Conservation (phyloP, 2,113 vertebrate genomes). For the Hystrix cristata region DNA sequence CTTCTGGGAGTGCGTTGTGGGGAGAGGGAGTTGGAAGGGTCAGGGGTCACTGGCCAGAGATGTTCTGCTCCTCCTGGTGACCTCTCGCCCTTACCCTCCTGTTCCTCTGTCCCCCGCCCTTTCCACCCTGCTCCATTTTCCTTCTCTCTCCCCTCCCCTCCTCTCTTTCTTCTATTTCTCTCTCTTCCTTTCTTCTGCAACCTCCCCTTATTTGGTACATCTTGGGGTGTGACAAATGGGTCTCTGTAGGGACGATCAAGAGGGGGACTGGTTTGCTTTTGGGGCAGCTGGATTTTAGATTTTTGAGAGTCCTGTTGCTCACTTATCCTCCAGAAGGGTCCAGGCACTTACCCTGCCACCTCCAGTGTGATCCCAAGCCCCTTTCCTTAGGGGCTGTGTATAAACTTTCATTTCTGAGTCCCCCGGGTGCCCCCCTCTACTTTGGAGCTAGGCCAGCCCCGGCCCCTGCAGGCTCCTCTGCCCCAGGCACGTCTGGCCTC, state of each 20-base stretch:
- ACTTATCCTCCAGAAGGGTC: not conserved
- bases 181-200: not conserved
- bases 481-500: not conserved
- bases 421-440: too few species aligned
- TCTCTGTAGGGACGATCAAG: not conserved
- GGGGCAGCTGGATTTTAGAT: not conserved
- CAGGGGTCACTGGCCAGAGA: not conserved
- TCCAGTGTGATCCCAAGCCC: not conserved
- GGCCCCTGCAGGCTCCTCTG: not conserved
- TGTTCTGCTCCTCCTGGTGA: not conserved
- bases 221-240: not conserved
- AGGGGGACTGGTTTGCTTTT: not conserved
- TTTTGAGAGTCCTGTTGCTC: not conserved
- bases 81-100: not conserved
- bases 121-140: not conserved
- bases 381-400: too few species aligned
- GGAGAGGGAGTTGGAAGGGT: not conserved
- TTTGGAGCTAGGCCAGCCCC: not conserved
- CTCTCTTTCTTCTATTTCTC: not conserved
- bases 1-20: not conserved
- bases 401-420: not conserved
- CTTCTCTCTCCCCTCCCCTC: accelerated
- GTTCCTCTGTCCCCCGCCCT: not conserved
- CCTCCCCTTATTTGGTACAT: not conserved
- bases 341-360: not conserved